phyloP scores from a whole-genome alignment of 2,113 vertebrate genomes.

The Periophthalmodon schlosseri region DNA sequence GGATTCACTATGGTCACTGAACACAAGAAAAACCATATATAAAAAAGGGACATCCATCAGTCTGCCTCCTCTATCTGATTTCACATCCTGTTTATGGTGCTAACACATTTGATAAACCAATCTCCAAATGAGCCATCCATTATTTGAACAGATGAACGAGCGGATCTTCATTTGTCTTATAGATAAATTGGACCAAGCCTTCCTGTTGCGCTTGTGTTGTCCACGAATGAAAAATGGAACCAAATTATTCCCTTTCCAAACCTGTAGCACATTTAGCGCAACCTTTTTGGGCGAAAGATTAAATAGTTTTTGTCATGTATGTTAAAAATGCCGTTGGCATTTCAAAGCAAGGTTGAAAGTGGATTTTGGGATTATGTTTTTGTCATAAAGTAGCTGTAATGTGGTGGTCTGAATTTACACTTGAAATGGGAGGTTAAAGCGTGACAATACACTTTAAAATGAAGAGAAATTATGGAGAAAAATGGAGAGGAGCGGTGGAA shows the following conservation, averaged over 20 bases:
- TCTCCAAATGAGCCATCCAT: neutral
- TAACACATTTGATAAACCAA: neutral
- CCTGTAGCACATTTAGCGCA: neutral
- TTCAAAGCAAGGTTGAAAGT: neutral
- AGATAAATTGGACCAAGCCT: neutral
- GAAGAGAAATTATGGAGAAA: neutral
- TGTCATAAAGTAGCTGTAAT: neutral
- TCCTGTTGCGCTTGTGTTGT: neutral
- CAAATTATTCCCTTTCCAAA: neutral
- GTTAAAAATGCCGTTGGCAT: neutral
- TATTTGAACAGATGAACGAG: neutral
- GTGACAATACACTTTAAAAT: neutral
- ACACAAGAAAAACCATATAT: neutral
- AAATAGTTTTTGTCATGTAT: neutral
- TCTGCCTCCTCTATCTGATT: neutral
- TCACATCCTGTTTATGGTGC: neutral
- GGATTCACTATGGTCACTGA: no score
- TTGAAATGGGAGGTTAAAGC: slow-evolving; percentile 2
- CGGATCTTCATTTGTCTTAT: neutral
- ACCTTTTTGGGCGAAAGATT: neutral
- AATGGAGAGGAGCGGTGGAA: neutral
- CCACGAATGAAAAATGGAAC: neutral
- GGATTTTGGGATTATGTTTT: neutral
- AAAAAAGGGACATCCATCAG: neutral
- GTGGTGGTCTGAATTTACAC: slow-evolving; percentile 1